Base-by-base conservation (phyloP, 2,113 vertebrate species). In the Rostratula benghalensis region DNA sequence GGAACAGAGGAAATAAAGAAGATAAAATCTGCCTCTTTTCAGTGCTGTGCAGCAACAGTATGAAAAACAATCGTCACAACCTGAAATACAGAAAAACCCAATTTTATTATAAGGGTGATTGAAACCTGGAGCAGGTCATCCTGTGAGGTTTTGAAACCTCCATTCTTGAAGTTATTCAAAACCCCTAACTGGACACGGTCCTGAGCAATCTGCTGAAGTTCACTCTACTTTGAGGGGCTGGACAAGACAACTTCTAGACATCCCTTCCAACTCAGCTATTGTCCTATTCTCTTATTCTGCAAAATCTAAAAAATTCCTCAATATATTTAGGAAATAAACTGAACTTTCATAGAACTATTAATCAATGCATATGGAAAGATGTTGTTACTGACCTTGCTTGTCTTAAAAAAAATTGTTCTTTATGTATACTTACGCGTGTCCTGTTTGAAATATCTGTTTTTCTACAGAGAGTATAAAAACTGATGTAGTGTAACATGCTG, bases 401-500 rank as follows among this genome's bases (percentile, higher is more conserved):
- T 96, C 51, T 60, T 73, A 30, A 78, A 68, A 37, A 92, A 80
- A 39, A 39, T 64, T 31, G 16, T 92, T 93, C 82, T 80, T 59
- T 87, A 61, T 39, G 8, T 93, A 21, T 86, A 53, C 13, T 83
- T 54, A 33, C 7, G 10, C 91, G 33, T 75, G 20, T 93, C 61
- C 16, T 37, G 22, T 64, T 92, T 89, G 93, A 95, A 94, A 70
- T 82, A 95, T 83, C 95, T 65, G 15, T 83, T 92, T 94, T 90
- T 94, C 94, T 97, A 90, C 27, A 91, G 50, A 91, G 50, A 94
- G 67, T 73, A 80, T 79, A 96, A 97, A 95, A 94, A 43, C 78
- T 74, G 86, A 96, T 95, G 91, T 95, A 93, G 31, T 94, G 17
- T 60, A 93, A 85, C 81, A 89, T 18, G 21, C 51, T 93, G 60